These are phyloP conservation scores for Pristionchus maxplancki DNA, from an alignment of 2,888 invertebrate species.

Conservation along the genomic window DNA sequence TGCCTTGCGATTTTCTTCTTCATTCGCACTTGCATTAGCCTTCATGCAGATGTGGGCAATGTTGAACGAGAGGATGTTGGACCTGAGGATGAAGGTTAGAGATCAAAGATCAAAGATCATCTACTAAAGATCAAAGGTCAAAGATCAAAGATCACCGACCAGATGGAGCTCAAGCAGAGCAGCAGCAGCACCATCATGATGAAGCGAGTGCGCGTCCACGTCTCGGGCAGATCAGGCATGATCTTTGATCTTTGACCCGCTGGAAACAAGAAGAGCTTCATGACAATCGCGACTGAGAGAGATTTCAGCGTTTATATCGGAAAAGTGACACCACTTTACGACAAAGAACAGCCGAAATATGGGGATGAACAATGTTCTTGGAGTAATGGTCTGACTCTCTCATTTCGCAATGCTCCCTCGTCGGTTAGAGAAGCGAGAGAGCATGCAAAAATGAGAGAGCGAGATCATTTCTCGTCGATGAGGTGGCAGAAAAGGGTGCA, in stretches of 20 bases:
- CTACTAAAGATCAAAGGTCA: background rate
- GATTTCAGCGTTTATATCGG: background rate
- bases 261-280: no score
- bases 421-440: no score
- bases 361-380: background rate
- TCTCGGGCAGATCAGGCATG: constrained; percentile 57
- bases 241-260: background rate
- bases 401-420: no score
- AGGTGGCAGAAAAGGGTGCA: background rate
- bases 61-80: constrained; percentile 76
- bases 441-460: no score
- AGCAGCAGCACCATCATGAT: constrained; percentile 73
- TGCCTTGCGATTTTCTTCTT: no score
- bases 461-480: no score
- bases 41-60: constrained; percentile 75
- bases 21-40: constrained; percentile 1
- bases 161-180: constrained; percentile 73
- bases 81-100: constrained; percentile 56
- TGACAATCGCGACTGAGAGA: no score
- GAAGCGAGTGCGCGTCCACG: constrained; percentile 75
- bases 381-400: no score
- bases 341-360: background rate
- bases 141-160: constrained; percentile 58
- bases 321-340: background rate
- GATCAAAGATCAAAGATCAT: constrained; percentile 24